Percentiles rank a stretch among this genome's conserved stretches.
These are phyloP conservation scores for Lepus timidus DNA, from an alignment of 2,113 vertebrate genomes.

Conservation along the genomic window DNA sequence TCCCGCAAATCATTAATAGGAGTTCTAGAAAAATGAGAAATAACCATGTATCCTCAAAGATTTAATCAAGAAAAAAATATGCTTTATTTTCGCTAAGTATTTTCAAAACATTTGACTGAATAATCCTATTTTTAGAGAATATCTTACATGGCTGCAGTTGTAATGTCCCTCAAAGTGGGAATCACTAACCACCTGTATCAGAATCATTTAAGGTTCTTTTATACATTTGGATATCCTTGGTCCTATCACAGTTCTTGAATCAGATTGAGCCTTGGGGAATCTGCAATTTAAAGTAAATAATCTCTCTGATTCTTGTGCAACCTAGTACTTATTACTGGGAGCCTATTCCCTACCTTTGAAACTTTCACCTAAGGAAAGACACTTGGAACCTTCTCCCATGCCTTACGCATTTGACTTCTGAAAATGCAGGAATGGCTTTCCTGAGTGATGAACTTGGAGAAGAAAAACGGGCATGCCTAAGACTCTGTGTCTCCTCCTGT, in stretches of 20 bases:
- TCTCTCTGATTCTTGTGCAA: background rate
- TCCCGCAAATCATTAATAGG: background rate
- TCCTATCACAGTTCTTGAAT: background rate
- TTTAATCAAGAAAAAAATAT: conserved; percentile 46
- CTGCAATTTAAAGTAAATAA: conserved; percentile 30
- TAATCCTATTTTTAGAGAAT: background rate
- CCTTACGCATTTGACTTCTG: background rate
- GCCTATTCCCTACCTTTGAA: background rate
- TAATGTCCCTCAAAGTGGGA: background rate
- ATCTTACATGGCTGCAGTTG: background rate
- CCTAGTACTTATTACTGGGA: background rate
- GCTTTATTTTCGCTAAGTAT: background rate
- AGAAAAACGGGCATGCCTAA: background rate
- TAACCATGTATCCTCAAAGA: background rate
- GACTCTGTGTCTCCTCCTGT: background rate
- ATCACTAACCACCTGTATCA: background rate
- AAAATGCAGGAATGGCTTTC: background rate
- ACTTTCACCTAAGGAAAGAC: background rate
- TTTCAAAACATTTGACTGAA: conserved; percentile 23
- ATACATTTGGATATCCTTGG: background rate
- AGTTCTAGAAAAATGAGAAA: background rate
- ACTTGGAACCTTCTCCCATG: background rate
- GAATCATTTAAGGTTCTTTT: background rate
- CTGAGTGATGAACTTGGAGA: background rate
- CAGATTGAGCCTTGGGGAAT: background rate